Conservation (phyloP, 1,140 invertebrate species). For the Bombus huntii region DNA sequence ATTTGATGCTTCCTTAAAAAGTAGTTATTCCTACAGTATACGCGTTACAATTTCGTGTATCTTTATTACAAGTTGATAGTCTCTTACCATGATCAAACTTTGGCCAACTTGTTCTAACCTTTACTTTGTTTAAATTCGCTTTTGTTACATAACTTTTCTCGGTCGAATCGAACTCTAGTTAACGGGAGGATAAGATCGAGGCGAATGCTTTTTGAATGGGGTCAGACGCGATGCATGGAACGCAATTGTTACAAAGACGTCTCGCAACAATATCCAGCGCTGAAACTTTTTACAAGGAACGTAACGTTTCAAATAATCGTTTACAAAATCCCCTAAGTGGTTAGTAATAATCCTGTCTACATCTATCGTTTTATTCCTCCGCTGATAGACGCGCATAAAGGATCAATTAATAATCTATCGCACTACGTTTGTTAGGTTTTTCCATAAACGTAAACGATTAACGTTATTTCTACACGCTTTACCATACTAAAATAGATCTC, state of each 20-base stretch:
- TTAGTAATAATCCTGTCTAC: background rate
- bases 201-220: background rate
- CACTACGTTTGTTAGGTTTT: too few relatives aligned
- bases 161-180: background rate
- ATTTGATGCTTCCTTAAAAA: background rate
- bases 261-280: background rate
- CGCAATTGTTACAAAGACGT: background rate
- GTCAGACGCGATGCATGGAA: background rate
- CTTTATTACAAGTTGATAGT: slow-evolving; percentile 4
- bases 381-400: too few relatives aligned
- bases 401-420: too few relatives aligned
- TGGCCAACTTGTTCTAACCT: slow-evolving; percentile 15
- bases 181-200: background rate
- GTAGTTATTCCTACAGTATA: background rate
- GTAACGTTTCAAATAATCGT: background rate
- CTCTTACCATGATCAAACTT: slow-evolving; percentile 3
- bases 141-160: slow-evolving; percentile 12
- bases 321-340: background rate
- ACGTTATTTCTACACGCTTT: too few relatives aligned
- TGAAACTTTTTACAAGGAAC: background rate
- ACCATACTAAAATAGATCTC: too few relatives aligned
- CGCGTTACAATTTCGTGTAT: background rate
- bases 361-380: too few relatives aligned
- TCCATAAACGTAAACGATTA: too few relatives aligned
- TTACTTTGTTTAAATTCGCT: background rate